A percentile compares a stretch with the other conserved stretches of the same genome.
Evolutionary conservation across 2,113 vertebrate genomes (phyloP).

Genomic region (Chloropsis cyanopogon): DNA sequence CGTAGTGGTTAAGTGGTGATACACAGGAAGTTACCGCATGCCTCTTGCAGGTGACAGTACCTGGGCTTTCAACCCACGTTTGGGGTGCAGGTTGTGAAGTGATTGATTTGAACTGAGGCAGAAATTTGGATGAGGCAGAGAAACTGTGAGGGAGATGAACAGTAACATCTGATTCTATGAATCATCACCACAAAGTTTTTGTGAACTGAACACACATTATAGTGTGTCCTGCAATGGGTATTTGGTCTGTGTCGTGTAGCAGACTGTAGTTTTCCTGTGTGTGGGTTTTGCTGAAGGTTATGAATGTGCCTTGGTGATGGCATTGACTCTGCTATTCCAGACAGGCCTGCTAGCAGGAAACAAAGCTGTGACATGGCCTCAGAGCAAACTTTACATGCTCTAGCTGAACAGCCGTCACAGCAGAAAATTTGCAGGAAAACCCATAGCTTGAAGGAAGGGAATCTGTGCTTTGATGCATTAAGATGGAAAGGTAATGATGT

Average conservation of each 20-base stretch:
- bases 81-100: neutral
- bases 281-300: neutral
- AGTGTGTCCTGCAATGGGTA: neutral
- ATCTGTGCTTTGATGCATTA: neutral
- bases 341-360: neutral
- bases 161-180: neutral
- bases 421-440: neutral
- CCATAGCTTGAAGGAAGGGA: neutral
- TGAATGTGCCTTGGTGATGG: neutral
- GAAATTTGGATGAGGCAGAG: neutral
- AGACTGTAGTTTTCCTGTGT: neutral
- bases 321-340: neutral
- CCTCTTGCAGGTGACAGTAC: neutral
- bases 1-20: accelerated
- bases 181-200: neutral
- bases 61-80: neutral
- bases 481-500: neutral
- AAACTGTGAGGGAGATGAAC: neutral
- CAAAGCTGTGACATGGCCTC: neutral
- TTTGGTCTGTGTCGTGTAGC: neutral
- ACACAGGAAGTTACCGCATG: accelerated
- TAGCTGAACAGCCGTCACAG: neutral
- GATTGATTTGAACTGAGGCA: neutral
- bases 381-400: neutral
- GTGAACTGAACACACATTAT: neutral